These are phyloP conservation scores for Euphydryas editha DNA, from an alignment of 2,888 invertebrate genomes.

Conservation along the genomic window DNA sequence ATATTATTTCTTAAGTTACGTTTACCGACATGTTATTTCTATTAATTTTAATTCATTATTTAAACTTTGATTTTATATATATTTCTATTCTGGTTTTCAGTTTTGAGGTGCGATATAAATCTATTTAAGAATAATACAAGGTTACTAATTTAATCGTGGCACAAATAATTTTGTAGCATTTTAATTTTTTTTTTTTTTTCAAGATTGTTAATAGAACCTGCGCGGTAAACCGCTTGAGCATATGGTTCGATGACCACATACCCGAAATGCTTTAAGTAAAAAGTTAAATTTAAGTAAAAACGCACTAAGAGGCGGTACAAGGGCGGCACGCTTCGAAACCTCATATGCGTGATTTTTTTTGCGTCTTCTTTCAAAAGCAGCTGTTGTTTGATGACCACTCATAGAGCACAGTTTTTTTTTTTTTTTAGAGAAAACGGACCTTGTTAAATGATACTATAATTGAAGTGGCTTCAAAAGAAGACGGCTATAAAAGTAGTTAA, in stretches of 20 bases:
- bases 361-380: constrained; percentile 61
- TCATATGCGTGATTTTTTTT: constrained; percentile 61
- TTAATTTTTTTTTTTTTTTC: constrained; percentile 9
- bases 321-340: constrained; percentile 76
- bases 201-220: constrained; percentile 26
- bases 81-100: no score
- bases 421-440: constrained; percentile 49
- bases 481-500: constrained; percentile 17
- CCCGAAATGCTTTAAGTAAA: constrained; percentile 55
- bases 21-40: no score
- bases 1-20: no score
- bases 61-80: no score
- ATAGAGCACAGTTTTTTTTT: constrained; percentile 65
- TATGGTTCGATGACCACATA: constrained; percentile 59
- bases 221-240: constrained; percentile 48
- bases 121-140: no score
- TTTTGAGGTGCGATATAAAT: no score
- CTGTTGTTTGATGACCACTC: constrained; percentile 81
- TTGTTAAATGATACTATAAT: constrained; percentile 71
- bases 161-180: background rate
- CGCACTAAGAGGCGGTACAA: constrained; percentile 61
- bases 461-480: constrained; percentile 54
- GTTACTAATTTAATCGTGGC: no score
- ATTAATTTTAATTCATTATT: no score
- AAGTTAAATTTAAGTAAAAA: constrained; percentile 63